These are phyloP conservation scores for Zootoca vivipara DNA, from an alignment of 2,113 vertebrate species.

Conservation along the genomic window DNA sequence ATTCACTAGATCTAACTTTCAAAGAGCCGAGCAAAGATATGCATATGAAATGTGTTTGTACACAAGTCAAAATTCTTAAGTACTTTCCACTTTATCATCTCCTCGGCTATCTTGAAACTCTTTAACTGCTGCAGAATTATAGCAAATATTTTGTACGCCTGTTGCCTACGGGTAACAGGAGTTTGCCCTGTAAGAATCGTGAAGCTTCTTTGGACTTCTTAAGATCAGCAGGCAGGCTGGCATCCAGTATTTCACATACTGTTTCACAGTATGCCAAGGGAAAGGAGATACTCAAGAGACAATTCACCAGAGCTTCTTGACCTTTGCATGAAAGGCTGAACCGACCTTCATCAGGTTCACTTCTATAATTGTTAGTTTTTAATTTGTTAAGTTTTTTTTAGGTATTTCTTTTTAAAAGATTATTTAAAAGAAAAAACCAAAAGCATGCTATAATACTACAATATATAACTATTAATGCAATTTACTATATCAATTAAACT, in stretches of 20 bases:
- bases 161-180: neutral
- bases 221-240: constrained; percentile 28
- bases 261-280: neutral
- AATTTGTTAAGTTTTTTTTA: no score
- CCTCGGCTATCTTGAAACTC: neutral
- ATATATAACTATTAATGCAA: no score
- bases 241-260: constrained; percentile 28
- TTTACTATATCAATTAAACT: no score
- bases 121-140: neutral
- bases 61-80: constrained; percentile 26
- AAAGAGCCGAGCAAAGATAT: constrained; percentile 11
- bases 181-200: constrained; percentile 23
- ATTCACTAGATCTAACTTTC: constrained; percentile 18
- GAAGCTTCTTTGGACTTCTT: constrained; percentile 31
- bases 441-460: no score
- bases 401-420: neutral
- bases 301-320: constrained; percentile 29
- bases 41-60: constrained; percentile 10
- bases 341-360: constrained; percentile 20
- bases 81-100: constrained; percentile 3
- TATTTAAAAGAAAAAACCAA: neutral
- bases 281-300: constrained; percentile 35
- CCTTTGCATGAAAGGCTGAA: constrained; percentile 27
- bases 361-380: constrained; percentile 10
- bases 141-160: neutral